Evolutionary conservation across 53 echinoderm and acorn worm species (phyloP).

Genomic region (Stichopus horrens): DNA sequence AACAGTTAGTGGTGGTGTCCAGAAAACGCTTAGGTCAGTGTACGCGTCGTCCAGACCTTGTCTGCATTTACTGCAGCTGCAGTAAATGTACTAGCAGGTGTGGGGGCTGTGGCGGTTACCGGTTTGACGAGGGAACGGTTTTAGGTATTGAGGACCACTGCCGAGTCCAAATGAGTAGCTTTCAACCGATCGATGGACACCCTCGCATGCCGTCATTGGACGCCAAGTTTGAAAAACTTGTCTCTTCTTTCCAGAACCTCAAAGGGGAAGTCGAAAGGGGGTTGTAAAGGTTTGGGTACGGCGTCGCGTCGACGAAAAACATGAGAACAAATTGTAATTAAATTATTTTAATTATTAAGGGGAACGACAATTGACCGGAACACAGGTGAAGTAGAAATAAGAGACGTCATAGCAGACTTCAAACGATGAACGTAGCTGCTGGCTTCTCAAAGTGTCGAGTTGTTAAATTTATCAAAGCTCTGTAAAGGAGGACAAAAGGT

Average conservation of each 20-base stretch:
- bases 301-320: not conserved
- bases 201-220: too few species aligned
- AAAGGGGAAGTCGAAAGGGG: not conserved
- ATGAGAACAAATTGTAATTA: too few species aligned
- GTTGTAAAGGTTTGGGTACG: slow-evolving; percentile 14
- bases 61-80: not conserved
- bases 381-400: not conserved
- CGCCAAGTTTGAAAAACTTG: slow-evolving; percentile 17
- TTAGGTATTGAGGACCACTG: too few species aligned
- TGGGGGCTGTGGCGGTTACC: not conserved
- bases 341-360: too few species aligned
- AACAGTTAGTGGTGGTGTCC: too few species aligned
- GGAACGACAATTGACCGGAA: too few species aligned
- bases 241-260: not conserved
- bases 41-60: not conserved
- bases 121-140: not conserved
- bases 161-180: too few species aligned
- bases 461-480: too few species aligned
- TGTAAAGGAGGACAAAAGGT: too few species aligned
- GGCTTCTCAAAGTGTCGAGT: not conserved
- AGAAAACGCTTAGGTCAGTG: not conserved
- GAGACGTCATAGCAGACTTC: too few species aligned
- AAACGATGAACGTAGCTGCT: too few species aligned
- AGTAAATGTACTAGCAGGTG: not conserved
- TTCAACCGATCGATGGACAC: too few species aligned